These are phyloP conservation scores for Muraenolepis orangiensis DNA, from an alignment of 2,797 vertebrate species.

Conservation along the genomic window DNA sequence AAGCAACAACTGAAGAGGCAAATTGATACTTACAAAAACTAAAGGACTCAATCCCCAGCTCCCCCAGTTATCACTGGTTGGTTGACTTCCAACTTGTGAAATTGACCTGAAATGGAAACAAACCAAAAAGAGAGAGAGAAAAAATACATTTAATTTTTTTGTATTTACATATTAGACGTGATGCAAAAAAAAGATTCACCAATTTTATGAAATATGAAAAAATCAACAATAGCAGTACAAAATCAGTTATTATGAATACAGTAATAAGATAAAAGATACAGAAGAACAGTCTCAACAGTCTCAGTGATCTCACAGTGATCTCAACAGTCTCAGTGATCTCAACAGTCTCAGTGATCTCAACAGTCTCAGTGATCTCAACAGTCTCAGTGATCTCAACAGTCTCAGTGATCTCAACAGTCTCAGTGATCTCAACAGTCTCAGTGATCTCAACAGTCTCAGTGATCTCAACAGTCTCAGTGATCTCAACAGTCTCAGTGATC, in stretches of 20 bases:
- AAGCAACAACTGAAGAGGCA: constrained; percentile 57
- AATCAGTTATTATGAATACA: neutral
- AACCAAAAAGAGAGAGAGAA: constrained; percentile 22
- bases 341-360: constrained; percentile 43
- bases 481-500: no score
- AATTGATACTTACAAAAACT: constrained; percentile 92
- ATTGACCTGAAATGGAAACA: constrained; percentile 81
- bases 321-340: neutral
- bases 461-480: constrained; percentile 52
- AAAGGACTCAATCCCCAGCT: constrained; percentile 89
- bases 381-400: constrained; percentile 9
- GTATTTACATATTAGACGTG: constrained; percentile 8
- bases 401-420: neutral
- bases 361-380: constrained; percentile 19
- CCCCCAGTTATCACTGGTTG: constrained; percentile 94
- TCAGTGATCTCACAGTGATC: no score
- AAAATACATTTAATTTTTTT: constrained; percentile 12
- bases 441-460: constrained; percentile 32
- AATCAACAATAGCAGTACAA: neutral
- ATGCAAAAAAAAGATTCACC: constrained; percentile 15
- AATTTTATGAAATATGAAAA: neutral
- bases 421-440: no score
- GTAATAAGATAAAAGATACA: constrained; percentile 15
- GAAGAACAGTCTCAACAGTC: constrained; percentile 52
- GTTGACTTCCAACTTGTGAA: constrained; percentile 96